Evolutionary conservation across 2,888 invertebrate species (phyloP), one percentile per base, ranked within the genome.

Genomic region (Magallana nippona): DNA sequence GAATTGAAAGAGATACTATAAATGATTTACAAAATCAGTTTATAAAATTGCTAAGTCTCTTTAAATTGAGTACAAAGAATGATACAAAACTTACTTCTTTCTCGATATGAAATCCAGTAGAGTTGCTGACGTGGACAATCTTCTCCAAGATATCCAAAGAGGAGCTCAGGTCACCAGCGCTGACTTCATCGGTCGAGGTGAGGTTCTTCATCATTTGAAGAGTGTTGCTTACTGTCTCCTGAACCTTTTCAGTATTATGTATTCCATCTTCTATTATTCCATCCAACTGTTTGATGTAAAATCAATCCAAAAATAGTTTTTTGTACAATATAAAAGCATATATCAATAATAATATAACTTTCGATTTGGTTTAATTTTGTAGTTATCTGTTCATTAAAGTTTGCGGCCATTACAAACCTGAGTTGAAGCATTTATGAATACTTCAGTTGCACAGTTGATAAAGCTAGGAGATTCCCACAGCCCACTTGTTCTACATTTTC

Each of bases 61-160:
- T 44, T 44, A 44, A 44, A 44, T 44, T 8, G 44, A 44, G 8
- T 44, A 44, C 8, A 44, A 44, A 44, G 44, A 44, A 44, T 44
- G 8, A n/a, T 60, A 60, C n/a, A n/a, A 8, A 8, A 17, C 60
- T n/a, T n/a, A 32, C 71, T 32, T 71, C 10, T 27, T 71, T 71
- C 22, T 71, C 71, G 10, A 71, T 71, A 8, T 71, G 13, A 11
- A 8, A 44, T 44, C 19, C 71, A 71, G 22, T 71, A 22, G 32
- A 27, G 32, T 71, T 71, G 2, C 27, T 71, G 32, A 71, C 71
- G 71, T 71, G 10, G 17, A 71, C 71, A 71, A 71, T 71, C 15
- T 32, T 71, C 27, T 71, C 71, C 32, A 71, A 32, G 13, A 71
- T 32, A 71, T 71, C 71, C 1, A 71, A 32, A 71, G 71, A 71